A percentile compares a stretch with the other conserved stretches of the same genome.
Conservation (phyloP, 1,140 invertebrate species). For the Laupala kohalensis region DNA sequence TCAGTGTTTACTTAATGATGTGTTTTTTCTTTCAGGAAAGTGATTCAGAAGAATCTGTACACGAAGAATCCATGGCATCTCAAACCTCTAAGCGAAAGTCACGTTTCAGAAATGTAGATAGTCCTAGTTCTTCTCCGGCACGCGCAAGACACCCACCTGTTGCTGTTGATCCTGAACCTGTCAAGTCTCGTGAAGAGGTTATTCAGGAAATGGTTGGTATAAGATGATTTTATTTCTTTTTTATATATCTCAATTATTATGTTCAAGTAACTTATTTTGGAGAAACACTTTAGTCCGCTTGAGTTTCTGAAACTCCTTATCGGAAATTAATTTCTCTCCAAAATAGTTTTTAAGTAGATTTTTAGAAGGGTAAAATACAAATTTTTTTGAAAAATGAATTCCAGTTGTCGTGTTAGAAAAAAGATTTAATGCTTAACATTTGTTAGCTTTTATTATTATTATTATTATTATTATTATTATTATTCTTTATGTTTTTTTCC, state of each 20-base stretch:
- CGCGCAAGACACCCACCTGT: background rate
- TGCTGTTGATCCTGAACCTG: background rate
- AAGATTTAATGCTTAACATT: background rate
- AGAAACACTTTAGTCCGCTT: too few species aligned
- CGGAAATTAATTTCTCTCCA: too few species aligned
- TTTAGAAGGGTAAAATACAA: too few species aligned
- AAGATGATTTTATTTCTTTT: too few species aligned
- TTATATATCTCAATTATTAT: too few species aligned
- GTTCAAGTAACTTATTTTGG: too few species aligned
- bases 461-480: background rate
- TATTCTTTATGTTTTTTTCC: background rate
- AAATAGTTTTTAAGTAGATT: too few species aligned
- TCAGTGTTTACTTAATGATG: background rate
- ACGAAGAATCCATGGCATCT: background rate
- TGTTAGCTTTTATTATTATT: background rate
- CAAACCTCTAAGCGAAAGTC: conserved; percentile 23
- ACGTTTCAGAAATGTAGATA: conserved; percentile 30
- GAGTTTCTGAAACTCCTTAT: too few species aligned
- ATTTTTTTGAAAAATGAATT: too few species aligned
- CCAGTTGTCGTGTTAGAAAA: too few species aligned
- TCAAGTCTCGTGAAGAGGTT: conserved; percentile 29
- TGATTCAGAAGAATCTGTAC: conserved; percentile 35
- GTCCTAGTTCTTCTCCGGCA: conserved; percentile 19
- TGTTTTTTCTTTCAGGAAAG: conserved; percentile 29
- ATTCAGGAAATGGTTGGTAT: conserved; percentile 33